Base-by-base conservation (phyloP, 2,888 invertebrate genomes). In the Lysandra coridon region DNA sequence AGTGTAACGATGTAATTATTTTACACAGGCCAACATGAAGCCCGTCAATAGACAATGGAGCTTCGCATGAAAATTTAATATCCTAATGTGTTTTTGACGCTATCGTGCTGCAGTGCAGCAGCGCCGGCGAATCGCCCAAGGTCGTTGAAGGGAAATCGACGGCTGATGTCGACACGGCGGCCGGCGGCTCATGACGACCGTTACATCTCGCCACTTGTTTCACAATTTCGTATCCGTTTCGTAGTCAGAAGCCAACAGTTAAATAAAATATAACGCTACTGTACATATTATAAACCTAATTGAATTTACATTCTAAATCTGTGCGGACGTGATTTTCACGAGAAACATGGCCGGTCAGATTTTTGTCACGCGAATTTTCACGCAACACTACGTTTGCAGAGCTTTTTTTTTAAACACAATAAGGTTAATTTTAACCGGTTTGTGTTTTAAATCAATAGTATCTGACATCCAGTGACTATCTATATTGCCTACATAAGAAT, bases 91-190 rank as follows among this genome's bases (percentile, higher is more conserved):
- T 81, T 84, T 82, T 82, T 82, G 84, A 84, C 80, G 86, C 87
- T 86, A 87, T 86, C 85, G 85, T 83, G 83, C 82, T 84, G 85
- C 85, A 84, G 85, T 86, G 86, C 86, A 83, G 84, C 85, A 86
- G 83, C 87, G 85, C 84, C 85, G 84, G 88, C 86, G 86, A 86
- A 80, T 84, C 85, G 87, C 86, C 86, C 93, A 94, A 94, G 94
- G 94, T 92, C 92, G 90, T 88, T 88, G 90, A 93, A 90, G 93
- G 94, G 92, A 94, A 94, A 94, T 90, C 89, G 90, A 88, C 88
- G 87, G 86, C 86, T 86, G 82, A 81, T 92, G 89, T 90, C 90
- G 91, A 91, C 90, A 91, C 86, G 85, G 84, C 83, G 83, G 82
- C 86, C 88, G 86, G 85, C 84, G 85, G 84, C 85, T 84, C 84